Percentiles rank a stretch among this genome's conserved stretches.
These are phyloP conservation scores for Enteromius anoplus DNA, from an alignment of 2,797 vertebrate species.

Conservation along the genomic window DNA sequence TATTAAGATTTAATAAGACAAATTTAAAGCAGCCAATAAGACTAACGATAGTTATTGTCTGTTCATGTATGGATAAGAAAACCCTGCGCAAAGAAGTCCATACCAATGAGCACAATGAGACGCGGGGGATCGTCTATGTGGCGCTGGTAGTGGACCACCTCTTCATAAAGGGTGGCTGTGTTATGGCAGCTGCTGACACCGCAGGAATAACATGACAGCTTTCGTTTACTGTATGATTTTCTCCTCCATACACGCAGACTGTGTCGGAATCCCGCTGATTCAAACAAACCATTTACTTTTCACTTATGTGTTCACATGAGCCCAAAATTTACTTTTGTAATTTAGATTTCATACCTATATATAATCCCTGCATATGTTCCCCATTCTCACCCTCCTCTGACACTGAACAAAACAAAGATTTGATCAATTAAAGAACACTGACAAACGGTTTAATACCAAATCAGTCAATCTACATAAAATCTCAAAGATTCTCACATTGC, in stretches of 20 bases:
- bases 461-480: background rate
- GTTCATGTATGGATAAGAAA: background rate
- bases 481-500: background rate
- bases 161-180: constrained; percentile 82
- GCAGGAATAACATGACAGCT: constrained; percentile 69
- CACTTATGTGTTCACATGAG: constrained; percentile 63
- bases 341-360: constrained; percentile 67
- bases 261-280: constrained; percentile 86
- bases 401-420: constrained; percentile 10
- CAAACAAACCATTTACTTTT: background rate
- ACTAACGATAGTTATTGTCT: background rate
- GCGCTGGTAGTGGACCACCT: constrained; percentile 86
- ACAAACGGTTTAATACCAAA: background rate
- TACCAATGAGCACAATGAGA: constrained; percentile 87
- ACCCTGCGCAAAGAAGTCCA: constrained; percentile 52
- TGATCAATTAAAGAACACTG: background rate
- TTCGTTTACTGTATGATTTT: constrained; percentile 71
- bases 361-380: constrained; percentile 71
- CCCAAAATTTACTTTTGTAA: background rate
- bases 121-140: constrained; percentile 78
- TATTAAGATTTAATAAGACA: background rate
- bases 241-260: constrained; percentile 88
- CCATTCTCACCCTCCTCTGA: constrained; percentile 82
- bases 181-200: constrained; percentile 69
- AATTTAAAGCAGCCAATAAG: background rate